A percentile compares a stretch with the other conserved stretches of the same genome.
Conservation (phyloP, 2,113 vertebrate species). For the Origma solitaria region DNA sequence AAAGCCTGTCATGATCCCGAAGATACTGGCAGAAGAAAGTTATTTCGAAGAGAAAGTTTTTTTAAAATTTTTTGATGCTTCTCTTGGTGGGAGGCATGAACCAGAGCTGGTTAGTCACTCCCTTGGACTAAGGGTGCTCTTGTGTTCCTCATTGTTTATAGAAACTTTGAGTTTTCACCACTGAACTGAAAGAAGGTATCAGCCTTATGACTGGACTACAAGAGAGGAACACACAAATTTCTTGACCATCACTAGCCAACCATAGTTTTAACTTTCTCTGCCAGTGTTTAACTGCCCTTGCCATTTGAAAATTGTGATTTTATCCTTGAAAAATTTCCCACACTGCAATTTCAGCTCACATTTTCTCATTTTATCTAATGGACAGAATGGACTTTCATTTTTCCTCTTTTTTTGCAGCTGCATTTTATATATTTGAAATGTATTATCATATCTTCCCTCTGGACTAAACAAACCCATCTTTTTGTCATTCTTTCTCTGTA, state of each 20-base stretch:
- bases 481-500: neutral
- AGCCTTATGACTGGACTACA: neutral
- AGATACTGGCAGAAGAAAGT: neutral
- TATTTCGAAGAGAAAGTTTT: neutral
- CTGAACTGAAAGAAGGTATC: neutral
- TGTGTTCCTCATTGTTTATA: neutral
- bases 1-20: neutral
- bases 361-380: neutral
- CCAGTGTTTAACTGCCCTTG: neutral
- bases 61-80: neutral
- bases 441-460: neutral
- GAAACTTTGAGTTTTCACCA: neutral
- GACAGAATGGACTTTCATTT: neutral
- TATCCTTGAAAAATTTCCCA: neutral
- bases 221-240: neutral
- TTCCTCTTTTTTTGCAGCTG: neutral
- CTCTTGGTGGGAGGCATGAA: neutral
- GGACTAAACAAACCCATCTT: neutral
- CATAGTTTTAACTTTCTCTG: neutral
- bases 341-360: neutral
- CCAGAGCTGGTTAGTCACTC: neutral
- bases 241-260: neutral
- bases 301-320: neutral
- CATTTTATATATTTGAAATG: neutral
- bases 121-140: neutral